Base-by-base conservation (phyloP, 64 coral and sea anemone genomes). In the Orbicella faveolata region DNA sequence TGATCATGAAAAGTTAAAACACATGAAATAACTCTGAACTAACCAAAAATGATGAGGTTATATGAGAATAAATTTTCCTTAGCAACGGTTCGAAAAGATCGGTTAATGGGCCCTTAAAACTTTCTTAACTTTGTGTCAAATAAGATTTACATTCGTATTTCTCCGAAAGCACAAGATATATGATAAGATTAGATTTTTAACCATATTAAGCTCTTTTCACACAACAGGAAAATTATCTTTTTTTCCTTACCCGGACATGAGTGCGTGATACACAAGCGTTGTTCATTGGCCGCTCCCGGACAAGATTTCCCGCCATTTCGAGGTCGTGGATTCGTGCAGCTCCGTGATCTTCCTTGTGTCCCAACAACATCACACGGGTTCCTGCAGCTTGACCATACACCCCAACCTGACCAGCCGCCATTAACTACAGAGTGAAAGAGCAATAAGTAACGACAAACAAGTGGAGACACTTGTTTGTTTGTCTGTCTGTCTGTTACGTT, bases 401-500 rank as follows among this genome's bases (percentile, higher is more conserved):
- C n/a, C 82, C 82, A 85, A n/a, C 65, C 52, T 5, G 82, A 85
- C 82, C 82, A 85, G 5, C 41, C 82, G 0, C 88, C 88, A 78
- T 89, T 62, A 52, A 89, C 88, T 89, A 25, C 21, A 25, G 67
- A 23, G 9, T 8, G 34, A 81, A n/a, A 81, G 2, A 15, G 23
- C 61, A 30, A n/a, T 34, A 11, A 25, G 3, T 10, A 70, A 25
- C 1, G 67, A n/a, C 3, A 70, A 26, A 70, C 21, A n/a, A 48
- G 44, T 48, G 44, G 5, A 48, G 44, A 0, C 44, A 48, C 44
- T 30, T 30, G 0, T 30, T 0, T 30, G 30, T 30, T 0, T 30
- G 30, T 30, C 30, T 30, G 30, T 30, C 44, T 48, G 44, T 48
- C 44, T 48, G 44, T 48, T 48, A 48, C 44, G 44, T 48, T 48